Evolutionary conservation across 2,888 invertebrate species (phyloP).

Genomic region (Chouioia cunea): DNA sequence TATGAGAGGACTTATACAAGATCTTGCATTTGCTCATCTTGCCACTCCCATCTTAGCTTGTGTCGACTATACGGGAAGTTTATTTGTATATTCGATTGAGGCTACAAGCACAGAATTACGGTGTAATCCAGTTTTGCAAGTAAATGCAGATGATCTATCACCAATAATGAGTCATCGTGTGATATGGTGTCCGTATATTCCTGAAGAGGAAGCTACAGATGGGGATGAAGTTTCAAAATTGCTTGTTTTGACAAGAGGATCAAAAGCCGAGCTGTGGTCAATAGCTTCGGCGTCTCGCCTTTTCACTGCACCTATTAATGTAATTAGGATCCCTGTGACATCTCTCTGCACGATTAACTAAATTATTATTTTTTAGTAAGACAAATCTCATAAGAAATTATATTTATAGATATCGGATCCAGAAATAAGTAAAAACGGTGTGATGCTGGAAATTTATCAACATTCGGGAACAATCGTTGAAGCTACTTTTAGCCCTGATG

Average conservation of each 20-base stretch:
- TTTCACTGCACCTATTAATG: slow-evolving; percentile 55
- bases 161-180: slow-evolving; percentile 78
- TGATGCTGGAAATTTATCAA: slow-evolving; percentile 72
- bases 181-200: slow-evolving; percentile 95
- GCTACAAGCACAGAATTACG: slow-evolving; percentile 68
- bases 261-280: slow-evolving; percentile 72
- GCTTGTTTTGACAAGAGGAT: slow-evolving; percentile 84
- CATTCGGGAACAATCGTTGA: slow-evolving; percentile 80
- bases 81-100: slow-evolving; percentile 85
- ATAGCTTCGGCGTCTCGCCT: slow-evolving; percentile 59
- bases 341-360: slow-evolving; percentile 27
- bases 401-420: slow-evolving; percentile 59
- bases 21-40: slow-evolving; percentile 90
- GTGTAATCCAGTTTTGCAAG: slow-evolving; percentile 74
- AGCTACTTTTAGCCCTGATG: slow-evolving; percentile 94
- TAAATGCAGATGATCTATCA: slow-evolving; percentile 68
- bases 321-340: slow-evolving; percentile 29
- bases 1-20: slow-evolving; percentile 89
- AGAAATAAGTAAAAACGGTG: slow-evolving; percentile 57
- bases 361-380: slow-evolving; percentile 11
- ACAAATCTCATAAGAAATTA: slow-evolving; percentile 34
- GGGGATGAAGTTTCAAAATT: slow-evolving; percentile 81
- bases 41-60: slow-evolving; percentile 85
- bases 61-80: slow-evolving; percentile 87
- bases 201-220: slow-evolving; percentile 72